Conservation (phyloP, 2,888 invertebrate genomes). For the Lamellibrachia satsuma region DNA sequence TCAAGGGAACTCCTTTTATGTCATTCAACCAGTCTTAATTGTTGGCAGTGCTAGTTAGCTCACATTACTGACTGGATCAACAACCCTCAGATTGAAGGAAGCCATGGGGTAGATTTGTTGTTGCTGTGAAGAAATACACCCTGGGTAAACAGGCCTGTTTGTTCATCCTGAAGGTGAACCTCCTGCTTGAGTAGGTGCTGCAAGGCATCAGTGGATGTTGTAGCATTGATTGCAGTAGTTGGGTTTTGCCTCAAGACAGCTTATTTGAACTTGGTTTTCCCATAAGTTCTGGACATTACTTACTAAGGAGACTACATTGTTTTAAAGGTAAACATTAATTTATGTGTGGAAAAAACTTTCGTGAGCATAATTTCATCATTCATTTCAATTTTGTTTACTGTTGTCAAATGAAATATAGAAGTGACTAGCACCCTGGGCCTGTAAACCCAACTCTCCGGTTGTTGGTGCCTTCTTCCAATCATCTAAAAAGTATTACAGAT, state of each 20-base stretch:
- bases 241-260: neutral
- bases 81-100: neutral
- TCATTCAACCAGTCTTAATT: neutral
- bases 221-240: neutral
- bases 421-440: no score
- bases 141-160: neutral
- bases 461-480: no score
- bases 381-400: no score
- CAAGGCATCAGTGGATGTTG: neutral
- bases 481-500: no score
- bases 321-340: no score
- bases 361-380: no score
- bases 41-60: neutral
- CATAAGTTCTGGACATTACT: no score
- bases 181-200: neutral
- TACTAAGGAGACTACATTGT: no score
- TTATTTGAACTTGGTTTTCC: no score
- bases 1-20: neutral
- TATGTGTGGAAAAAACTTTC: no score
- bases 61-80: neutral
- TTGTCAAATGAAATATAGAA: no score
- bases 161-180: neutral
- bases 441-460: no score
- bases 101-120: neutral
- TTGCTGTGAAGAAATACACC: neutral